These are phyloP conservation scores for Conchocele bisecta DNA, from an alignment of 2,888 invertebrate genomes.

Conservation along the genomic window DNA sequence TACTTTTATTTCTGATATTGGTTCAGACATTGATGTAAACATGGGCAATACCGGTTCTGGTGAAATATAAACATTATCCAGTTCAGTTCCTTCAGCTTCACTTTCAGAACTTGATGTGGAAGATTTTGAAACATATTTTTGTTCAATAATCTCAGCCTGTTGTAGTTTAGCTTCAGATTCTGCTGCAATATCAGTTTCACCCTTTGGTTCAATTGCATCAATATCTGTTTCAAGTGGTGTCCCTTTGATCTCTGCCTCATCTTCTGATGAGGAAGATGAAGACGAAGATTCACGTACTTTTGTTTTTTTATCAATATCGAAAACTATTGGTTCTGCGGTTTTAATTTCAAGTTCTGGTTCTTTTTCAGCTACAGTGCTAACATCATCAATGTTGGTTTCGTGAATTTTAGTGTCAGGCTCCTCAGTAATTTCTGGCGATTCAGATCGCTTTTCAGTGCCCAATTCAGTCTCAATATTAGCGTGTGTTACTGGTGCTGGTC, in stretches of 20 bases:
- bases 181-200: constrained; percentile 2
- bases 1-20: background rate
- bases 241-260: constrained; percentile 8
- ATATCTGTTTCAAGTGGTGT: background rate
- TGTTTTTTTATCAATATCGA: constrained; percentile 50
- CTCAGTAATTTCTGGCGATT: too few species aligned
- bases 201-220: constrained; percentile 3
- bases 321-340: constrained; percentile 7
- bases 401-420: too few species aligned
- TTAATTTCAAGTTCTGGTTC: too few species aligned
- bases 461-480: too few species aligned
- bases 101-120: too few species aligned
- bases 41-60: background rate
- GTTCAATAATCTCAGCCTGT: too few species aligned
- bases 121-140: too few species aligned
- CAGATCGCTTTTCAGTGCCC: too few species aligned
- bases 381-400: too few species aligned
- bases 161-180: constrained; percentile 9
- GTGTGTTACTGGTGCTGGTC: too few species aligned
- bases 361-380: too few species aligned
- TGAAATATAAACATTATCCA: background rate
- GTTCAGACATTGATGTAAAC: background rate
- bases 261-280: constrained; percentile 29
- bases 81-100: background rate
- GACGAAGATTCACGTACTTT: constrained; percentile 34